phyloP scores from a whole-genome alignment of 2,113 vertebrate genomes.

The Archilochus colubris region DNA sequence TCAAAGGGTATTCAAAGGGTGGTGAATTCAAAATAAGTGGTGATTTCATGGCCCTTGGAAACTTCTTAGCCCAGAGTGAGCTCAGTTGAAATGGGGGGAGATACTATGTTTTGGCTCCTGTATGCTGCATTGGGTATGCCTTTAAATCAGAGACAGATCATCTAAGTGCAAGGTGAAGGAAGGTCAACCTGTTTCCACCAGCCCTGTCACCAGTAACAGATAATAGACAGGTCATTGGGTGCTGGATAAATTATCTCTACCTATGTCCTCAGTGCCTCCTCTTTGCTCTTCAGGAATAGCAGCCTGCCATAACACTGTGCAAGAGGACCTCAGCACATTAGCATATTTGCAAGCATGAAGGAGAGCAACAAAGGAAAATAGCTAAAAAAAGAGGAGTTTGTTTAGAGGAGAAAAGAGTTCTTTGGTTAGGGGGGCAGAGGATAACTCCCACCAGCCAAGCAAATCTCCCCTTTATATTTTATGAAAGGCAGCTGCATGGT shows the following conservation, averaged over 20 bases:
- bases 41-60: not conserved
- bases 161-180: not conserved
- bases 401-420: not conserved
- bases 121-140: not conserved
- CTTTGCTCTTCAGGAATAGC: not conserved
- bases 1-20: not conserved
- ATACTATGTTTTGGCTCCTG: not conserved
- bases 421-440: not conserved
- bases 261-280: accelerated
- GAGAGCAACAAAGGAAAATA: not conserved
- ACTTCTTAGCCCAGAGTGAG: not conserved
- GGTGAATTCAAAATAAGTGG: not conserved
- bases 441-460: not conserved
- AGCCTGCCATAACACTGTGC: not conserved
- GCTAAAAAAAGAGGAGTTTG: not conserved
- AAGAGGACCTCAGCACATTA: not conserved
- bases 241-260: not conserved
- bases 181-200: not conserved
- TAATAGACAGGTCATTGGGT: not conserved
- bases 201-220: not conserved
- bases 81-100: not conserved
- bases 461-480: not conserved
- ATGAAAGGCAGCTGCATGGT: not conserved
- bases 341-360: accelerated
- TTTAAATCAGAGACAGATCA: not conserved